These are phyloP conservation scores for Agrochola circellaris DNA, from an alignment of 2,888 invertebrate species.

Conservation along the genomic window DNA sequence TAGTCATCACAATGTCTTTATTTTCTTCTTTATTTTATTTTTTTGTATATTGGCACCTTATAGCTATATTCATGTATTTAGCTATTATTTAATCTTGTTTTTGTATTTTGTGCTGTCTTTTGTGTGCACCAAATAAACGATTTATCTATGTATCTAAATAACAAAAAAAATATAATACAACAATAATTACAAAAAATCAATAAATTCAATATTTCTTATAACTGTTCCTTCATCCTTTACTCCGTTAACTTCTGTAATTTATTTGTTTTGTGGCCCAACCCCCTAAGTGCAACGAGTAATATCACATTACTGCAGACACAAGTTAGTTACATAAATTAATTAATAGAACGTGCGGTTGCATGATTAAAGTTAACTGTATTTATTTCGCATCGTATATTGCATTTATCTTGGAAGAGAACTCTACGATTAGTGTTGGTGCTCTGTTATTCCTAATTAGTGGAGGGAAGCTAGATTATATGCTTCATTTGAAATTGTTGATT, in stretches of 20 bases:
- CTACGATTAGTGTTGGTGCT: slow-evolving; percentile 32
- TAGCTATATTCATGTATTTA: too few species aligned
- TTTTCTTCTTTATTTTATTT: too few species aligned
- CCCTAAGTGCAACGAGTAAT: slow-evolving; percentile 64
- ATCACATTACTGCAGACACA: slow-evolving; percentile 67
- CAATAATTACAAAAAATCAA: too few species aligned
- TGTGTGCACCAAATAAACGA: too few species aligned
- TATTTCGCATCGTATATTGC: slow-evolving; percentile 59
- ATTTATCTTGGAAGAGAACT: slow-evolving; percentile 58
- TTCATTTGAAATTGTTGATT: background rate
- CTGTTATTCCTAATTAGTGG: slow-evolving; percentile 14
- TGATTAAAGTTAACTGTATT: slow-evolving; percentile 72
- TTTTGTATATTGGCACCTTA: too few species aligned
- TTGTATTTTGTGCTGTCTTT: too few species aligned
- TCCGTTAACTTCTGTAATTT: slow-evolving; percentile 41
- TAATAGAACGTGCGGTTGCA: slow-evolving; percentile 75
- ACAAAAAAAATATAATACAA: too few species aligned
- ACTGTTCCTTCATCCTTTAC: background rate
- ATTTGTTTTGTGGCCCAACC: background rate
- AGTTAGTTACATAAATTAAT: slow-evolving; percentile 76
- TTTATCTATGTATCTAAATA: too few species aligned
- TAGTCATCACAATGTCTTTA: too few species aligned
- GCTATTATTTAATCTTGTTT: too few species aligned
- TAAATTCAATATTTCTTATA: too few species aligned
- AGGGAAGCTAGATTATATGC: background rate